Evolutionary conservation across 2,113 vertebrate genomes (phyloP), one percentile per base, ranked within the genome.

Genomic region (Axis porcinus): DNA sequence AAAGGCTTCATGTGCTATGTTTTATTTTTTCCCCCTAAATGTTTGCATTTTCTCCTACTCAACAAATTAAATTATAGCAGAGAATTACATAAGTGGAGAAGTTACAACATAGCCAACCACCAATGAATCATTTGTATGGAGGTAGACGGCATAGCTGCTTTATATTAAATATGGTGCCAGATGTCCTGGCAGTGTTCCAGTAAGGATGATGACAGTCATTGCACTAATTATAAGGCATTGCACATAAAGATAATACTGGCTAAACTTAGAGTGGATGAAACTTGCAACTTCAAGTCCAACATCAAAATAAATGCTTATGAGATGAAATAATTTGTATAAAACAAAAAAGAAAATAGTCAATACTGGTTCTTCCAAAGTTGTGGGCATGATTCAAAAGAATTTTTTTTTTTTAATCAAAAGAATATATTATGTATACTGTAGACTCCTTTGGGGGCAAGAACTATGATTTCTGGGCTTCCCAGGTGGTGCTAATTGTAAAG

Each of bases 1-100:
- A 92, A 92, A 40, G 70, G 12, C 3, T 88, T 93, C 89, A 8
- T 86, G 64, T 33, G 30, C n/a, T 64, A 27, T 43, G 84, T 52
- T 89, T 84, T 94, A n/a, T 67, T 86, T 92, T 92, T 58, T 60
- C 21, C 0, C 0, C 57, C 45, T 55, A 89, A 82, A 86, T 58
- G 50, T 86, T 97, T 76, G 50, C 82, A 47, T 54, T 96, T 79
- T 67, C 76, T 83, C 23, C 33, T 30, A 57, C 11, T 81, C 36
- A 2, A 91, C 45, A 91, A 70, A 93, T 91, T 40, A 97, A 91
- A 84, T 57, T 52, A 60, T 21, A n/a, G 36, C 14, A 87, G 47
- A 94, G n/a, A 62, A 94, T 91, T 96, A 83, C 7, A n/a, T 90
- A 94, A 93, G 45, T 83, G 14, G 33, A 94, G 55, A 96, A 95